A percentile compares a stretch with the other conserved stretches of the same genome.
phyloP scores from a whole-genome alignment of 2,888 invertebrate genomes.

The Minunthozetes semirufus region DNA sequence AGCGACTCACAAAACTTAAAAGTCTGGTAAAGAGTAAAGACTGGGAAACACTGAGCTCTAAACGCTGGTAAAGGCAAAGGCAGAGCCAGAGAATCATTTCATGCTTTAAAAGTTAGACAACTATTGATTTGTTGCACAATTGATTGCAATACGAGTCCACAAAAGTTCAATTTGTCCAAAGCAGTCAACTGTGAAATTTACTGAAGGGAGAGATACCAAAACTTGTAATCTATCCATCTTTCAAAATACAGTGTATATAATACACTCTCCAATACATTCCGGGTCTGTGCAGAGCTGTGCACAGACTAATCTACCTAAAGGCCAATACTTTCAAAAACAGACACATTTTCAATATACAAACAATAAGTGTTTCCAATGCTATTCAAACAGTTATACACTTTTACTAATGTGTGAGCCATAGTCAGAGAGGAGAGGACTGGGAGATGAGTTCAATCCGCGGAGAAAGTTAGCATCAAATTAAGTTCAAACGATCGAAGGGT shows the following conservation, averaged over 20 bases:
- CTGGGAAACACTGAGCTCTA: not conserved
- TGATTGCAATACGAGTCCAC: slow-evolving; percentile 29
- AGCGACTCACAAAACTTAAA: not conserved
- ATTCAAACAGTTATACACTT: not conserved
- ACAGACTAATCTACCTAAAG: slow-evolving; percentile 18
- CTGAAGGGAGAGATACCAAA: slow-evolving; percentile 17
- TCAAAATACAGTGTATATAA: slow-evolving; percentile 1
- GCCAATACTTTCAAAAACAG: slow-evolving; percentile 14
- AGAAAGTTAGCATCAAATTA: slow-evolving; percentile 27
- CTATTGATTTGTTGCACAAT: slow-evolving; percentile 31
- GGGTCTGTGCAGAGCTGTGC: not conserved
- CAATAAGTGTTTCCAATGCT: slow-evolving; percentile 19
- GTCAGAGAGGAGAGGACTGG: not conserved
- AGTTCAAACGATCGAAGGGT: not conserved
- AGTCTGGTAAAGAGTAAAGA: not conserved
- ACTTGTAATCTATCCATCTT: slow-evolving; percentile 22
- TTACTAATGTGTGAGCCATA: not conserved
- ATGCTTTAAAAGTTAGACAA: slow-evolving; percentile 32
- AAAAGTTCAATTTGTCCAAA: slow-evolving; percentile 29
- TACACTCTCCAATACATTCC: not conserved
- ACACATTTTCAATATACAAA: slow-evolving; percentile 5
- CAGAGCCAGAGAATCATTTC: slow-evolving; percentile 5
- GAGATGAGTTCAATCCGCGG: slow-evolving; percentile 2
- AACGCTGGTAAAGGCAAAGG: not conserved
- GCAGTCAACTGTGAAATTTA: slow-evolving; percentile 27